Evolutionary conservation across 2,113 vertebrate genomes (phyloP).

Genomic region (Muntiacus reevesi): DNA sequence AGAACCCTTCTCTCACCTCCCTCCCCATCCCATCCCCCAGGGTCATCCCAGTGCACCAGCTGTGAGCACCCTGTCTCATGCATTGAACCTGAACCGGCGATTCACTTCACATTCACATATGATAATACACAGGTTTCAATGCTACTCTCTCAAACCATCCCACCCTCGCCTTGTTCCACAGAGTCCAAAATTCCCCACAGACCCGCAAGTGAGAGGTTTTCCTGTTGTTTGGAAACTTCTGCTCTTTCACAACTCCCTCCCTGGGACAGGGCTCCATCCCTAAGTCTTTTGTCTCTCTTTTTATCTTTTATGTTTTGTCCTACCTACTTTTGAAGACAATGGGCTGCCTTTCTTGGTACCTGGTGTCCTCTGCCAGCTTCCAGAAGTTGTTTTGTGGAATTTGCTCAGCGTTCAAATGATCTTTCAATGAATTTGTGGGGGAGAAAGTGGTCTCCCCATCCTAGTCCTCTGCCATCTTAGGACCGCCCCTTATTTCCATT

Average conservation of each 20-base stretch:
- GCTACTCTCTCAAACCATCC: no score
- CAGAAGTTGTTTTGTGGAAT: neutral
- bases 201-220: neutral
- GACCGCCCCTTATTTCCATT: neutral
- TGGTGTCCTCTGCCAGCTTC: neutral
- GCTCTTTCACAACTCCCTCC: neutral
- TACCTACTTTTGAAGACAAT: neutral
- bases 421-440: neutral
- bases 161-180: no score
- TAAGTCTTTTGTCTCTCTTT: neutral
- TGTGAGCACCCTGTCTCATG: no score
- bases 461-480: neutral
- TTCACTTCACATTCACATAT: no score
- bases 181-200: neutral
- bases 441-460: neutral
- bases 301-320: neutral
- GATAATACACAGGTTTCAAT: no score
- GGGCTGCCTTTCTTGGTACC: neutral
- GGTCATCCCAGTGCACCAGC: no score
- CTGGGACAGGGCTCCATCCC: rapidly evolving
- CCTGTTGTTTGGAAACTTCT: neutral
- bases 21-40: no score
- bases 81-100: no score
- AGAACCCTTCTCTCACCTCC: no score
- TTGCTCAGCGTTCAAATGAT: neutral